These are phyloP conservation scores for Ophion obscuratus DNA, from an alignment of 2,888 invertebrate genomes.

Conservation along the genomic window DNA sequence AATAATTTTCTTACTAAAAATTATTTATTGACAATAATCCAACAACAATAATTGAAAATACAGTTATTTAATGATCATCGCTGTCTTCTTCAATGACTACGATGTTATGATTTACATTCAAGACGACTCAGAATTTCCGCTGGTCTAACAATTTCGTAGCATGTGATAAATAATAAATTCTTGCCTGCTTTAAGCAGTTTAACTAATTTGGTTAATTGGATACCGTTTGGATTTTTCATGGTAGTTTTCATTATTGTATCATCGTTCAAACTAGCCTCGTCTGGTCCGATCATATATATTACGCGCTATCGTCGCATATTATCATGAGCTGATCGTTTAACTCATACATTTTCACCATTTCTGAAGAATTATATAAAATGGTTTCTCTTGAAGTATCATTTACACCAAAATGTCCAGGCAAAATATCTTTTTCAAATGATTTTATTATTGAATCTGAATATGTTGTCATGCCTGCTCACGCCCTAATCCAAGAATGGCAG, in stretches of 20 bases:
- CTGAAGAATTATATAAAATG: neutral
- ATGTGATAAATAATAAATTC: conserved; percentile 64
- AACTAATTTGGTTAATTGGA: conserved; percentile 13
- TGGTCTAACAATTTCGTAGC: conserved; percentile 10
- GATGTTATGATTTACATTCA: neutral
- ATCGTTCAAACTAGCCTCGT: conserved; percentile 38
- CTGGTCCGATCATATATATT: neutral
- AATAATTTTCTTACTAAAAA: neutral
- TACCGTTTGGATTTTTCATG: conserved; percentile 62
- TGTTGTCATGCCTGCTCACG: no score
- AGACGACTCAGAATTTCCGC: no score
- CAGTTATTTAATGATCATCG: neutral
- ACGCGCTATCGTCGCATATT: neutral
- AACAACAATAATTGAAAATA: neutral
- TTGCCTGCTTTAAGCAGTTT: conserved; percentile 65
- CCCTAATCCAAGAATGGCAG: no score
- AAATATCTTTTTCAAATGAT: no score
- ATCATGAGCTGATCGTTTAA: neutral
- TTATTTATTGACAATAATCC: neutral
- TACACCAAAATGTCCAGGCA: no score
- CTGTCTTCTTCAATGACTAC: neutral
- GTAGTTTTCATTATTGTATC: conserved; percentile 50
- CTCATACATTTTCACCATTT: neutral
- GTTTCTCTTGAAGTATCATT: no score
- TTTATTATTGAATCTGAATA: no score